Base-by-base conservation (phyloP, 2,888 invertebrate genomes). In the Oscheius sp. region DNA sequence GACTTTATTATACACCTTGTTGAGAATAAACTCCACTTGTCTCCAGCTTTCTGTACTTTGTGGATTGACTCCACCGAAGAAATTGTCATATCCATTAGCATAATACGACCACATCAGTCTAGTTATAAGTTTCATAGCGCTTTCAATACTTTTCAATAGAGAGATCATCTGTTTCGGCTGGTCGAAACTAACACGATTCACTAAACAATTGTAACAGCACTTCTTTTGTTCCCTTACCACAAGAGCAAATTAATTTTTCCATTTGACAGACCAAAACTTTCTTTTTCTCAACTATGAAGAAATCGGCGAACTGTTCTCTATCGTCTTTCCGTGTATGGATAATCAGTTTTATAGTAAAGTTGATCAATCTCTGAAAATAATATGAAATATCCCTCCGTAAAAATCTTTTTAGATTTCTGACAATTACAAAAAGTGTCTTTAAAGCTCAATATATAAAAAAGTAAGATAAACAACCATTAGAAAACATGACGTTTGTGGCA, bases 51-150 rank as follows among this genome's bases (percentile, higher is more conserved):
- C 0, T 17, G 49, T 6, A 20, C 24, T 1, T 28, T 51, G 1
- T 28, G 51, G 20, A 45, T 45, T 0, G 9, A 12, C 45, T 20
- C 6, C 9, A n/a, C 51, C 51, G n/a, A 51, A 51, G 51, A 51
- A 51, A 26, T 51, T 51, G 12, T 12, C 28, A 28, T 30, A 51
- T 14, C 5, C 2, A 28, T 51, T 51, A 26, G 28, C 30, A 51
- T 51, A 51, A 51, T 51, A 51, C 30, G 51, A 28, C 51, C 51
- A 51, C 3, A 51, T 51, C 30, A 51, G 51, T 6, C 51, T 28
- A 32, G 9, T 51, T 14, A 51, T 32, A 28, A 51, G n/a, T 28
- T 26, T n/a, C 51, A 51, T 28, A 3, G 51, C 51, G 32, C 51
- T 51, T 26, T 51, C 51, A 51, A 51, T 51, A 28, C 14, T n/a